Evolutionary conservation across 2,888 invertebrate species (phyloP), one percentile per base, ranked within the genome.

Genomic region (Cancer borealis): DNA sequence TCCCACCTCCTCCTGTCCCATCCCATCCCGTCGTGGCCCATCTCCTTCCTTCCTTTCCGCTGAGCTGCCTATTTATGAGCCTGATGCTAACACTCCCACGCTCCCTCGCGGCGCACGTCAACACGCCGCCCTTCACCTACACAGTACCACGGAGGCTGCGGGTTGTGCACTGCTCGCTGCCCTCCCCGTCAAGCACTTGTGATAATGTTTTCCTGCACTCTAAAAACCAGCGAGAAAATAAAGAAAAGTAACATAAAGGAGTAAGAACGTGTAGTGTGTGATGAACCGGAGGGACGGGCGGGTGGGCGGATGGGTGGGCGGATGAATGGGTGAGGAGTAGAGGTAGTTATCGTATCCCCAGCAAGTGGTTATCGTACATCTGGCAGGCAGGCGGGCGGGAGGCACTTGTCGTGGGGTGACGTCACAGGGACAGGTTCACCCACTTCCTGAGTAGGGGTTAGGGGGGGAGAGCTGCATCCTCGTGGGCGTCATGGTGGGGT

Each of bases 341-440:
- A n/a, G 73, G 1, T 3, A 79, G 30, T 5, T 79, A 79, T 79
- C 79, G 79, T 79, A 79, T 10, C 30, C 30, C 79, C 26, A 8
- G 10, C 0, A 30, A 30, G 79, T 30, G 12, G 12, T 79, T 79
- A 79, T 79, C 79, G 79, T 79, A 79, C 79, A 10, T 79, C 12
- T 79, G 79, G 79, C 79, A 79, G 79, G 26, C 79, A 30, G 79
- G 73, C 21, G 73, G 73, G n/a, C 21, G 73, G 73, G 79, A 79
- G 79, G 79, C 79, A 79, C 79, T 79, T 79, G 79, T 79, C 30
- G 6, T 79, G 79, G 79, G n/a, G 79, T 79, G 79, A 79, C 79
- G 79, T 79, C 79, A 79, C 79, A 30, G 30, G 30, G 79, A 21
- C 79, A 79, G 79, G 79, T 79, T 79, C 79, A 79, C 79, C 30